Evolutionary conservation across 2,797 vertebrate species (phyloP).

Genomic region (Sarcoramphus papa): DNA sequence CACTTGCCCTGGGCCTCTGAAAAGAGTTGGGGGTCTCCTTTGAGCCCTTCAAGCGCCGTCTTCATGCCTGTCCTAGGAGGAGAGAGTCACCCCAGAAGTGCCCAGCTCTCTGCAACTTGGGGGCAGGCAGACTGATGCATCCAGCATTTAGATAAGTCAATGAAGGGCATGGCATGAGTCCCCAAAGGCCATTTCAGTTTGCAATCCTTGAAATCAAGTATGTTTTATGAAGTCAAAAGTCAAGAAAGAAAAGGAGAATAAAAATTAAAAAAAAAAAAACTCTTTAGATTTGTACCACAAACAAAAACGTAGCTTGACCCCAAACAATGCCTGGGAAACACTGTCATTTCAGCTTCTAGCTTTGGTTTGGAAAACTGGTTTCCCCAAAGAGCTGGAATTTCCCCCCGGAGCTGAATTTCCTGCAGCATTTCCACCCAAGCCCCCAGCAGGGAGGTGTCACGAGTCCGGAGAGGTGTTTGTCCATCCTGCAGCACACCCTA

Average conservation of each 20-base stretch:
- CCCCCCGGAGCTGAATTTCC: background rate
- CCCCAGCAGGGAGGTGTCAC: accelerated
- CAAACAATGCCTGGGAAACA: background rate
- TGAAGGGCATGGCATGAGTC: accelerated
- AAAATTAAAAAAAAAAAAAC: accelerated
- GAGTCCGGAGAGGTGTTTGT: accelerated
- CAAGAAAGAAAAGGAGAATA: background rate
- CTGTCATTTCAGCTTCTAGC: background rate
- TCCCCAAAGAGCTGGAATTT: background rate
- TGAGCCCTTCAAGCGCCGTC: background rate
- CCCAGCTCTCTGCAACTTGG: background rate
- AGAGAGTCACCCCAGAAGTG: background rate
- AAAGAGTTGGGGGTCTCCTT: background rate
- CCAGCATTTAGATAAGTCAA: background rate
- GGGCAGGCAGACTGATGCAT: background rate
- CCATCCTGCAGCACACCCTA: background rate
- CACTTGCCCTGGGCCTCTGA: background rate
- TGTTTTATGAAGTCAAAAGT: background rate
- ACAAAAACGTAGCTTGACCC: background rate
- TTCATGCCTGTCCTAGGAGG: background rate
- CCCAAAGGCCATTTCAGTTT: background rate
- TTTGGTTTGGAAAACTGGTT: background rate
- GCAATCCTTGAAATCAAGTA: background rate
- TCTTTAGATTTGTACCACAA: background rate
- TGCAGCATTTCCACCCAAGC: background rate